Base-by-base conservation (phyloP, 1,140 invertebrate species). In the Tetranychus cinnabarinus region DNA sequence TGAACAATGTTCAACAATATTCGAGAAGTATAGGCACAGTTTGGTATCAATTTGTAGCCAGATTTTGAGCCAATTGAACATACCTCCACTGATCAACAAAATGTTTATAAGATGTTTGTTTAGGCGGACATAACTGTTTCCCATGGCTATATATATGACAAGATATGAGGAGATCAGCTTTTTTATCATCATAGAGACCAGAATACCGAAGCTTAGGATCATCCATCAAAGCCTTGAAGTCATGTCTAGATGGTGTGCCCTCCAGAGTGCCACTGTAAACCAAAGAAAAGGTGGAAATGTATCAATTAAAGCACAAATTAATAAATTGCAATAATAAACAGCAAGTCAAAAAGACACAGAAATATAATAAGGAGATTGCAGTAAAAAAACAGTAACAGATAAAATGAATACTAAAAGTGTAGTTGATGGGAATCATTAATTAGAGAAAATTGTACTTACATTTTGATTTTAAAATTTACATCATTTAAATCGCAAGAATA, bases 41-140 rank as follows among this genome's bases (percentile, higher is more conserved):
- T 23, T 23, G 23, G 0, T 23, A 23, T 23, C 23, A 23, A 23
- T 23, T 23, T 23, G 23, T 23, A 42, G 1, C 39, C 39, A 42
- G 10, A 52, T 33, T 52, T 12, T 2, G 8, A 3, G 3, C 8
- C 8, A 47, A 2, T 15, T n/a, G 46, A 52, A 75, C 81, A 77
- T 80, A 89, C 86, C 87, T 92, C 87, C 88, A 95, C 69, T 90
- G 75, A 46, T 82, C 86, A 47, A 82, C 84, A 69, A 97, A 96
- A 35, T 87, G 77, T 75, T 95, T 97, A 68, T 96, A 95, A 2
- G 89, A 82, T 34, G 91, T 96, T 48, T 81, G 80, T 36, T 93
- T 83, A 15, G 91, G 88, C 59, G 95, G 74, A 42, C 87, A 85
- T 3, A 97, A 76, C 1, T 85, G 81, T 64, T 82, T 77, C 57